Evolutionary conservation across 2,113 vertebrate genomes (phyloP).

Genomic region (Equus przewalskii): DNA sequence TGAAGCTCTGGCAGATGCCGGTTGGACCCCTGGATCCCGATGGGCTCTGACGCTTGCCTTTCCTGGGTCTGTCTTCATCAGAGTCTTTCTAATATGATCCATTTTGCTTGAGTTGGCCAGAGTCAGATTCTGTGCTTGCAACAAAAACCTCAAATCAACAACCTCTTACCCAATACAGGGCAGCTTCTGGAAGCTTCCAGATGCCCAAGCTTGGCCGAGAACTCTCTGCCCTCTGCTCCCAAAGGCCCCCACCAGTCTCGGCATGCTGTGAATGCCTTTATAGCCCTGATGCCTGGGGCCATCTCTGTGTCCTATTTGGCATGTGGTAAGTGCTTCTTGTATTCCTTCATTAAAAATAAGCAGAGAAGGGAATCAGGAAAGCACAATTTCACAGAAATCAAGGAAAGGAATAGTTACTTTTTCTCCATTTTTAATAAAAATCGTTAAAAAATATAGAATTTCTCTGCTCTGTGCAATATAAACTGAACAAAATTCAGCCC

Average conservation of each 20-base stretch:
- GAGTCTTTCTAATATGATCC: background rate
- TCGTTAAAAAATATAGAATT: background rate
- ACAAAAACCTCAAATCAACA: background rate
- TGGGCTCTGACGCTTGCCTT: background rate
- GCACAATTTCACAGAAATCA: background rate
- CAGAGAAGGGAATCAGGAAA: background rate
- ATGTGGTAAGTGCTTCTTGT: background rate
- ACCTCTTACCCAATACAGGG: too few species aligned
- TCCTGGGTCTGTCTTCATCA: background rate
- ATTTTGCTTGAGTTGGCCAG: background rate
- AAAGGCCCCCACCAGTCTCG: background rate
- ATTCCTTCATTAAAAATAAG: background rate
- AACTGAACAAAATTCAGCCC: accelerated
- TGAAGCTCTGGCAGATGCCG: background rate
- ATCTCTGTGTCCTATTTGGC: too few species aligned
- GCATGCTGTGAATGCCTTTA: background rate
- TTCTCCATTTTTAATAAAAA: background rate
- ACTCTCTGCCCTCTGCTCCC: background rate
- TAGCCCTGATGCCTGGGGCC: accelerated
- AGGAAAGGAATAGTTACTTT: background rate
- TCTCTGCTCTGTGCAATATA: background rate
- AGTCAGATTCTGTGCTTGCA: background rate
- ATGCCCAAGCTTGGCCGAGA: background rate
- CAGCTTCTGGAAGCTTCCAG: background rate
- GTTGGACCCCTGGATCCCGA: background rate